Evolutionary conservation across 2,797 vertebrate genomes (phyloP).

Genomic region (Lagocephalus sceleratus): DNA sequence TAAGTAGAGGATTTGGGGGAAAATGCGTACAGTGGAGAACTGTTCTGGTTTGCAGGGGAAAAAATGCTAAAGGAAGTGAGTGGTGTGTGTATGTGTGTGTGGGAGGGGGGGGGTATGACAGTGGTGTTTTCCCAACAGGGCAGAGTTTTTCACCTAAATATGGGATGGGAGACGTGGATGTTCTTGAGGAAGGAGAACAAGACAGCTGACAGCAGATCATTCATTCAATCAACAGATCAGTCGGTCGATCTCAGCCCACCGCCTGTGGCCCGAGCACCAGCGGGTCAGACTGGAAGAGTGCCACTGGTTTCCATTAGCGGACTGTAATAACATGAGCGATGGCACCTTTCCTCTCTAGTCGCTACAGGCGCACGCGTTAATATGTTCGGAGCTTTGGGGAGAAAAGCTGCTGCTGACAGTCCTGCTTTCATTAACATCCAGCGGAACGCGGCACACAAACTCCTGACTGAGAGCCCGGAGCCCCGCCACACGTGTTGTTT

Average conservation of each 20-base stretch:
- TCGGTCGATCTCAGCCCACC: too few relatives aligned
- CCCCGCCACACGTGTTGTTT: constrained; percentile 45
- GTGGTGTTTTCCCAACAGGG: too few relatives aligned
- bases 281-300: background rate
- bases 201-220: constrained; percentile 10
- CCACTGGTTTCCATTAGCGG: background rate
- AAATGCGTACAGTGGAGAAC: constrained; percentile 38
- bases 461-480: constrained; percentile 46
- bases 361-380: background rate
- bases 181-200: constrained; percentile 8
- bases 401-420: background rate
- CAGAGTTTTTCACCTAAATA: too few relatives aligned
- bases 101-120: background rate
- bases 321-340: constrained; percentile 1
- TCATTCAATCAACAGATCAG: background rate
- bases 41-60: constrained; percentile 48
- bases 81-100: constrained; percentile 2
- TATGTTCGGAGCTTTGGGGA: background rate
- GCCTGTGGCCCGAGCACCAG: too few relatives aligned
- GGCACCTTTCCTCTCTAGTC: constrained; percentile 15
- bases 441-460: constrained; percentile 36
- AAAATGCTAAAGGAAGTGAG: constrained; percentile 36
- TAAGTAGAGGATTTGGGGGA: constrained; percentile 36
- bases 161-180: too few relatives aligned
- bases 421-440: constrained; percentile 23